Evolutionary conservation across 2,113 vertebrate species (phyloP).

Genomic region (Neogobius melanostomus): DNA sequence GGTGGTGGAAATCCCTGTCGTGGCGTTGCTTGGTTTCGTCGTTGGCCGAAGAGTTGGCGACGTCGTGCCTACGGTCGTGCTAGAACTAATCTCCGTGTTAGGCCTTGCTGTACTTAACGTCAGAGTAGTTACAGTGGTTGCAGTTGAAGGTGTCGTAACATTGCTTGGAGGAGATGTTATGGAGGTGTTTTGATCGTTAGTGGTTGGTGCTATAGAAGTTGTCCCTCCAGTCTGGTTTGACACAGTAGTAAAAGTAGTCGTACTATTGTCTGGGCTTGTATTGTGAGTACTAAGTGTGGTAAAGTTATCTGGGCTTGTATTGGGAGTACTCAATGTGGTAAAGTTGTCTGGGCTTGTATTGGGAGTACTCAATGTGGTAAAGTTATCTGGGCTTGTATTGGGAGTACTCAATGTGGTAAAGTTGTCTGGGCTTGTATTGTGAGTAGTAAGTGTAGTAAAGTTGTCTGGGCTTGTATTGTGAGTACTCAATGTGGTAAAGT

Average conservation of each 20-base stretch:
- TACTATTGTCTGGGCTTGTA: not conserved
- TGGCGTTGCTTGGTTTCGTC: not conserved
- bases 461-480: not conserved
- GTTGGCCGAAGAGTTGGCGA: not conserved
- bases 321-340: not conserved
- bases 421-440: not conserved
- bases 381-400: not conserved
- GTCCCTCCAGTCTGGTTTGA: not conserved
- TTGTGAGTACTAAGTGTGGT: not conserved
- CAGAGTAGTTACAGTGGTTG: not conserved
- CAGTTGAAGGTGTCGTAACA: not conserved
- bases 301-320: not conserved
- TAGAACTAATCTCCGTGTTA: not conserved
- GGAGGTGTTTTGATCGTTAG: not conserved
- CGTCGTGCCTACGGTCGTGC: not conserved
- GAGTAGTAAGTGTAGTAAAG: not conserved
- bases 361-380: too few relatives aligned
- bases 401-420: not conserved
- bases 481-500: too few relatives aligned
- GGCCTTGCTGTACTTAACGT: constrained; percentile 1
- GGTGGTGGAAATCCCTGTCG: constrained; percentile 12
- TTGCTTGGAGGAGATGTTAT: not conserved
- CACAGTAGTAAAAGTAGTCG: too few relatives aligned
- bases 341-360: too few relatives aligned
- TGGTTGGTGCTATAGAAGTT: not conserved